Evolutionary conservation across 2,113 vertebrate species (phyloP), one percentile per base, ranked within the genome.

Genomic region (Hemibagrus wyckioides): DNA sequence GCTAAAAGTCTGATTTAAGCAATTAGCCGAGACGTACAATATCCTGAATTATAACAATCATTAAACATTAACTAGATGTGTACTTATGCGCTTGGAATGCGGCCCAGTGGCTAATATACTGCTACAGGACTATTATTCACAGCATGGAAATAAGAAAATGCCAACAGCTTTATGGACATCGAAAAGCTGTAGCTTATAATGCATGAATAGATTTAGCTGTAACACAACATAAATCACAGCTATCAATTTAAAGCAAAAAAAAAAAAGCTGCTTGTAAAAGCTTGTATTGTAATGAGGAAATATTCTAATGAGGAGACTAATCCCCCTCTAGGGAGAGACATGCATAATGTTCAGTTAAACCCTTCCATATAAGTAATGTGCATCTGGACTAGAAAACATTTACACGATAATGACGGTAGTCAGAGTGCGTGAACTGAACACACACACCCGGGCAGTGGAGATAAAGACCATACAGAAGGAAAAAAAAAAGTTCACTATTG

Each of bases 1-100:
- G 0, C 14, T 56, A 69, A 82, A 36, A 80, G 75, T 44, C 36
- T 36, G 15, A 84, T 77, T 87, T 86, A 61, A 21, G 75, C 79
- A 90, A 76, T 84, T 84, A 80, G n/a, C 10, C 11, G 77, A 88
- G 56, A 86, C 33, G 84, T 83, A 88, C 80, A 69, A 73, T 50
- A 65, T 86, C 41, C 84, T 89, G 44, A 77, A 87, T 84, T 2
- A 80, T 79, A 57, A 54, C 54, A 82, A 69, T 63, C 69, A 76
- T 44, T 67, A 82, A 75, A 81, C 14, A 69, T 88, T 88, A 84
- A 86, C 82, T 81, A 84, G 50, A 54, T 75, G 81, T 84, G 39
- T 71, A 81, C 28, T 88, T 80, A 39, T 39, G 69, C 30, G 39
- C 17, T 57, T n/a, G 52, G 33, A 82, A 73, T 36, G 52, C 61